Conservation (phyloP, 2,113 vertebrate species). For the Gambusia affinis region DNA sequence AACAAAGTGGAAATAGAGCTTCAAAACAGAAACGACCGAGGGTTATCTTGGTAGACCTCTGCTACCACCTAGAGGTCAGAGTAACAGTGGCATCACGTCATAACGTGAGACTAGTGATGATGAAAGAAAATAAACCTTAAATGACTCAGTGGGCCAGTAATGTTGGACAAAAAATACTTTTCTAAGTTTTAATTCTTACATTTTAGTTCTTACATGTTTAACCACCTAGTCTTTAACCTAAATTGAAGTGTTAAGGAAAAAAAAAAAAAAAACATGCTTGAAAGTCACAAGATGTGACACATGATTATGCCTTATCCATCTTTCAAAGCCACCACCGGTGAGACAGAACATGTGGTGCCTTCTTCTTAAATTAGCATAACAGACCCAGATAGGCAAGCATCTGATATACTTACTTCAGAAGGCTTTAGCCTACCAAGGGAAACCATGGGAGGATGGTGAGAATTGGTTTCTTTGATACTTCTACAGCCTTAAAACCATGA, state of each 20-base stretch:
- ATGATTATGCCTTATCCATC: constrained; percentile 12
- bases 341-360: constrained; percentile 28
- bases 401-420: constrained; percentile 37
- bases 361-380: constrained; percentile 9
- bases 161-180: neutral
- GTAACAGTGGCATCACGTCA: constrained; percentile 1
- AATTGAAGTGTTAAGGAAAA: neutral
- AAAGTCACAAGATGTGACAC: constrained; percentile 1
- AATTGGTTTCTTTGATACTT: constrained; percentile 39
- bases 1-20: constrained; percentile 33
- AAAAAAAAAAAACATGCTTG: neutral
- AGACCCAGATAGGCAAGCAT: constrained; percentile 30
- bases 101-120: neutral
- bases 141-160: neutral
- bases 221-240: neutral
- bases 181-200: neutral
- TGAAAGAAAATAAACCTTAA: neutral
- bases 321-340: constrained; percentile 32
- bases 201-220: neutral
- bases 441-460: neutral
- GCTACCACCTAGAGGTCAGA: constrained; percentile 78
- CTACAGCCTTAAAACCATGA: constrained; percentile 36
- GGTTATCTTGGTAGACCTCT: constrained; percentile 70
- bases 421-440: constrained; percentile 33
- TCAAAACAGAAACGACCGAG: neutral